Evolutionary conservation across 2,113 vertebrate species (phyloP).

Genomic region (Phaethornis superciliosus): DNA sequence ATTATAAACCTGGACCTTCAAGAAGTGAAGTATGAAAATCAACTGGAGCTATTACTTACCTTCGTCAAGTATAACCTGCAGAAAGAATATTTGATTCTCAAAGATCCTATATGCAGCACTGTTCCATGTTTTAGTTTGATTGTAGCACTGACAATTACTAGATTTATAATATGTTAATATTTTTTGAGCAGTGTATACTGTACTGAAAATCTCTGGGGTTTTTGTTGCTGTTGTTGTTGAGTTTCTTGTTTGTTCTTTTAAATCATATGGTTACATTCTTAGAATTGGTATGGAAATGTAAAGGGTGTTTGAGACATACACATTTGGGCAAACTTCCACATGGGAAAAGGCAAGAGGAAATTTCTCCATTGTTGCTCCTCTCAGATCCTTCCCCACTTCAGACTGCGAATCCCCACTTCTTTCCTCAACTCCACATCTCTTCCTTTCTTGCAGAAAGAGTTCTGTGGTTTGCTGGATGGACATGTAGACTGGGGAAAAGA

Average conservation of each 20-base stretch:
- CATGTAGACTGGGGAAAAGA: conserved; percentile 63
- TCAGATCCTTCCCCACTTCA: not conserved
- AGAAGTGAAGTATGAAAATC: not conserved
- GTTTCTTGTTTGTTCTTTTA: not conserved
- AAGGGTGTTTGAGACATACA: not conserved
- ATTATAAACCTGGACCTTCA: not conserved
- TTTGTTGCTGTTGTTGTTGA: too few relatives aligned
- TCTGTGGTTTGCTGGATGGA: conserved; percentile 74
- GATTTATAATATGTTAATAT: not conserved
- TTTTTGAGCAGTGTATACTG: not conserved
- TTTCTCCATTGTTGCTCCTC: not conserved
- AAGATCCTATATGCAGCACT: not conserved
- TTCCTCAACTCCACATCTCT: not conserved
- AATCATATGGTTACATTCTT: not conserved
- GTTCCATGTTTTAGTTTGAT: not conserved
- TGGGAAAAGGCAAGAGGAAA: not conserved
- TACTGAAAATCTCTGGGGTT: not conserved
- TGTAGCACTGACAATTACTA: not conserved
- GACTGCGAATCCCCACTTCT: not conserved
- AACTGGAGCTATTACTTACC: not conserved
- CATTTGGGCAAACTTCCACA: not conserved
- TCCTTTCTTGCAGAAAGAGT: conserved; percentile 66
- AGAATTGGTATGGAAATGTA: not conserved
- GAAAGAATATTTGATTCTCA: not conserved
- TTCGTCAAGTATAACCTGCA: not conserved